Conservation (phyloP, 2,797 vertebrate genomes). For the Chanos chanos region DNA sequence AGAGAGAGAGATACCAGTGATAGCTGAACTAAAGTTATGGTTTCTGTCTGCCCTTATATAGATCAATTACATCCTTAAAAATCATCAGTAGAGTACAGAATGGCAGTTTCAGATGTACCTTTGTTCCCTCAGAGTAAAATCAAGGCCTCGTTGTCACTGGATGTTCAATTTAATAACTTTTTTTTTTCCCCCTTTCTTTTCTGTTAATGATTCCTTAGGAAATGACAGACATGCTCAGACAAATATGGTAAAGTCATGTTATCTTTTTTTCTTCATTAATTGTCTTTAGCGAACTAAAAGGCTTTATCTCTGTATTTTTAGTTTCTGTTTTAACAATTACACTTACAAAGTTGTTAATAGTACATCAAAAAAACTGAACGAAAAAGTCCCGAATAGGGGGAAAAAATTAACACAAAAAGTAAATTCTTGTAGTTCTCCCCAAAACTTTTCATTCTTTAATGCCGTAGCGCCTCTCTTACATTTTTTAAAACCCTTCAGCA, state of each 20-base stretch:
- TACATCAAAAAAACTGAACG: conserved; percentile 79
- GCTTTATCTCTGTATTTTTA: conserved; percentile 66
- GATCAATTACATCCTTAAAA: conserved; percentile 67
- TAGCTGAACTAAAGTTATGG: conserved; percentile 61
- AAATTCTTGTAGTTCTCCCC: conserved; percentile 52
- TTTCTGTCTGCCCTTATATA: conserved; percentile 65
- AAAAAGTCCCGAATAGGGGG: conserved; percentile 69
- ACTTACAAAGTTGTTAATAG: conserved; percentile 87
- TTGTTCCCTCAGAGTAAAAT: conserved; percentile 77
- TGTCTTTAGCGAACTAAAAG: conserved; percentile 80
- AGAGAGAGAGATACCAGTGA: too few relatives aligned
- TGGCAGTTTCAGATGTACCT: conserved; percentile 81
- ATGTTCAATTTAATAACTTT: conserved; percentile 70
- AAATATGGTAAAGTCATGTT: conserved; percentile 83
- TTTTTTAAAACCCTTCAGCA: conserved; percentile 72
- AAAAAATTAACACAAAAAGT: conserved; percentile 60
- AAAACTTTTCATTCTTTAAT: conserved; percentile 48
- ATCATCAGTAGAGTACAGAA: conserved; percentile 71
- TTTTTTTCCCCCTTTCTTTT: conserved; percentile 45
- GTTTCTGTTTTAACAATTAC: conserved; percentile 86
- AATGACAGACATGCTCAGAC: conserved; percentile 94
- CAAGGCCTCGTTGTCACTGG: conserved; percentile 82
- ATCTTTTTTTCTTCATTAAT: conserved; percentile 37
- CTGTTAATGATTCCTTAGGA: conserved; percentile 78
- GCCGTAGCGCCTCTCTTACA: conserved; percentile 21